Conservation (phyloP, 2,888 invertebrate species). For the Agrilus biguttatus region DNA sequence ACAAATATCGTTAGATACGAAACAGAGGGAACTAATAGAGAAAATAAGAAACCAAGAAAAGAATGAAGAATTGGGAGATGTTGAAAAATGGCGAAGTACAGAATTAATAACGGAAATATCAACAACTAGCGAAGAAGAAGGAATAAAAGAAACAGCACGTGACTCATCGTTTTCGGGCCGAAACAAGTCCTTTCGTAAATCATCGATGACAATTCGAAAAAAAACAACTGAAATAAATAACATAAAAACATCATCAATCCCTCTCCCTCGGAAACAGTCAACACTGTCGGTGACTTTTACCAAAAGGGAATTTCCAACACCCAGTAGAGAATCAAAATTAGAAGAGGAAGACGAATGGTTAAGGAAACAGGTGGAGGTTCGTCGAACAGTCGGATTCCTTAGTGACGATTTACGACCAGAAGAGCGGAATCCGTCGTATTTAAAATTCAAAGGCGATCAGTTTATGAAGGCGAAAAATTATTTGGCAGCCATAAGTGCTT, state of each 20-base stretch:
- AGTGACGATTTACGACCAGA: slow-evolving; percentile 61
- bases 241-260: slow-evolving; percentile 24
- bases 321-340: slow-evolving; percentile 57
- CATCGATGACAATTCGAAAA: no score
- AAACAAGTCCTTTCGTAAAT: no score
- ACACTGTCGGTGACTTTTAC: slow-evolving; percentile 57
- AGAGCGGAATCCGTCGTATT: slow-evolving; percentile 70
- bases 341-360: slow-evolving; percentile 69
- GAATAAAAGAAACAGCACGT: background rate
- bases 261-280: slow-evolving; percentile 40
- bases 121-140: slow-evolving; percentile 4
- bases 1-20: slow-evolving; percentile 43
- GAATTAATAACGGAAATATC: slow-evolving; percentile 6
- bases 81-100: slow-evolving; percentile 43
- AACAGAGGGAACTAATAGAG: slow-evolving; percentile 47
- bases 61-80: slow-evolving; percentile 46
- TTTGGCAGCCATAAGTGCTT: slow-evolving; percentile 69
- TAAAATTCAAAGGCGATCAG: slow-evolving; percentile 67
- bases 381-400: slow-evolving; percentile 53
- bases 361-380: slow-evolving; percentile 58
- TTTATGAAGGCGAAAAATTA: slow-evolving; percentile 63
- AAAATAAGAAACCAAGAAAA: slow-evolving; percentile 45
- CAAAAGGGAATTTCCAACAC: slow-evolving; percentile 64
- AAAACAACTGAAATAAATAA: background rate
- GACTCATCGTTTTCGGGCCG: background rate